Conservation (phyloP, 2,888 invertebrate genomes). For the Callimorpha dominula region DNA sequence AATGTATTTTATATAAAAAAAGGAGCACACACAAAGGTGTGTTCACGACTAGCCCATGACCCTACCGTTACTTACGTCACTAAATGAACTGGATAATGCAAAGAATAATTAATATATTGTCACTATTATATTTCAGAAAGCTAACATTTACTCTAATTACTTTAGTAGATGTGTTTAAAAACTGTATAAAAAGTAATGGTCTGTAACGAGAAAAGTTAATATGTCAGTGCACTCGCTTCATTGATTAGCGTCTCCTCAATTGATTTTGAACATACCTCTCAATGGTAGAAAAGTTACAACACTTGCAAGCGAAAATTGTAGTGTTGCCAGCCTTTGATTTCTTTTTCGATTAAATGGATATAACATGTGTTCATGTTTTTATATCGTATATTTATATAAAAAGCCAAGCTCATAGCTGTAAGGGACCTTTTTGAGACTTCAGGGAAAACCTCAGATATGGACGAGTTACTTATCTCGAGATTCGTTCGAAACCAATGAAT, state of each 20-base stretch:
- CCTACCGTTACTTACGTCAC: neutral
- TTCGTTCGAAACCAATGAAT: neutral
- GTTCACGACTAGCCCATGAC: slow-evolving; percentile 15
- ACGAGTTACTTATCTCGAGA: neutral
- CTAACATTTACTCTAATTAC: neutral
- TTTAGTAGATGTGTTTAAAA: slow-evolving; percentile 1
- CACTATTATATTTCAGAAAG: slow-evolving; percentile 9
- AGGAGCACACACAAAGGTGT: slow-evolving; percentile 32
- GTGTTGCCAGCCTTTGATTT: neutral
- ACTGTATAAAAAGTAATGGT: slow-evolving; percentile 16
- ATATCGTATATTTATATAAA: neutral
- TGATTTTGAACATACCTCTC: neutral
- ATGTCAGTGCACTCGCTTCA: slow-evolving; percentile 9
- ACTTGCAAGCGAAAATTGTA: neutral
- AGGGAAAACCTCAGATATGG: neutral
- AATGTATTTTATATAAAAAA: neutral
- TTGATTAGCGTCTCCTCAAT: slow-evolving; percentile 4
- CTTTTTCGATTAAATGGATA: neutral
- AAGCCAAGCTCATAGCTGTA: neutral
- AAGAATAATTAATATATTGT: slow-evolving; percentile 7
- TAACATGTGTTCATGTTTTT: neutral
- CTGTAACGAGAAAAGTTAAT: slow-evolving; percentile 17
- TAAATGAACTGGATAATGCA: slow-evolving; percentile 9
- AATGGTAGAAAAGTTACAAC: neutral
- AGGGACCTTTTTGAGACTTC: too few relatives aligned